A percentile compares a stretch with the other conserved stretches of the same genome.
phyloP scores from a whole-genome alignment of 2,888 invertebrate genomes.

The Apodemia zela region DNA sequence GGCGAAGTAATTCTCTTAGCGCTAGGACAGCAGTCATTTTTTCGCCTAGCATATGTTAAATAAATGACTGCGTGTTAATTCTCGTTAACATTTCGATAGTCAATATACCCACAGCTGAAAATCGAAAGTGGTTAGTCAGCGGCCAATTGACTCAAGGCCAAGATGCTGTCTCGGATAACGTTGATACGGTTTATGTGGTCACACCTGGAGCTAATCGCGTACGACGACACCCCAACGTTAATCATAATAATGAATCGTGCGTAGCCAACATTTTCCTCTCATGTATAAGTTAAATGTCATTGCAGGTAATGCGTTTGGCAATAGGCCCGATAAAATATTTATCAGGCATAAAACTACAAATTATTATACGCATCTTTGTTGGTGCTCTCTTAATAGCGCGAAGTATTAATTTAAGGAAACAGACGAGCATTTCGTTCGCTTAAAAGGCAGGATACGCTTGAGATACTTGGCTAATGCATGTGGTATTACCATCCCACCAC shows the following conservation, averaged over 20 bases:
- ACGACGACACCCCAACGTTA: constrained; percentile 54
- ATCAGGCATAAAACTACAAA: constrained; percentile 11
- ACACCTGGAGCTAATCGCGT: constrained; percentile 47
- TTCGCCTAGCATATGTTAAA: too few relatives aligned
- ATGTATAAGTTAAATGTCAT: constrained; percentile 44
- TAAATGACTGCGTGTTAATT: not conserved
- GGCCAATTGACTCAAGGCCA: constrained; percentile 69
- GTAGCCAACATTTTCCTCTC: constrained; percentile 40
- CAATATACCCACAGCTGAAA: constrained; percentile 35
- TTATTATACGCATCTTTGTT: constrained; percentile 1
- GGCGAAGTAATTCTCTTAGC: too few relatives aligned
- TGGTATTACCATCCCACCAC: too few relatives aligned
- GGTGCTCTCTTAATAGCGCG: constrained; percentile 1
- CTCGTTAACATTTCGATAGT: not conserved
- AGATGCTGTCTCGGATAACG: constrained; percentile 75
- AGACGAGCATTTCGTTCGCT: not conserved
- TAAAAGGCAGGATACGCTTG: not conserved
- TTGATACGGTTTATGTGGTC: constrained; percentile 59
- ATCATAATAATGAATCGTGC: constrained; percentile 41
- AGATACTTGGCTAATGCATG: too few relatives aligned
- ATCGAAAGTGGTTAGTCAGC: constrained; percentile 60
- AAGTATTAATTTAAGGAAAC: not conserved
- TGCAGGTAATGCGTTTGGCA: constrained; percentile 58
- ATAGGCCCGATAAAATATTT: constrained; percentile 29
- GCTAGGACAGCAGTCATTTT: too few relatives aligned